Conservation (phyloP, 2,888 invertebrate species). For the Oegoconia quadripuncta region DNA sequence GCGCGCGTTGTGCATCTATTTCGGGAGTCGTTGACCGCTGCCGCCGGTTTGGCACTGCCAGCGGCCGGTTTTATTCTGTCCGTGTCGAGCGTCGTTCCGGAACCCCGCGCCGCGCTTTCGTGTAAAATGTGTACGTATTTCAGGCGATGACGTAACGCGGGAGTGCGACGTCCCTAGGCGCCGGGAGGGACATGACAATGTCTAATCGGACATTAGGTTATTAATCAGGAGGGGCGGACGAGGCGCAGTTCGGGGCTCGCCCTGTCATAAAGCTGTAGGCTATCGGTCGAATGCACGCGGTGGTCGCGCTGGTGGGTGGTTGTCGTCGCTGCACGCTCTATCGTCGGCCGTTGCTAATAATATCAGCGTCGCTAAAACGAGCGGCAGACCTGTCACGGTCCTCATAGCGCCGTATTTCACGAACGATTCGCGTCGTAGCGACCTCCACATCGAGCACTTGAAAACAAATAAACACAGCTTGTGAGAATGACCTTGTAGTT, state of each 20-base stretch:
- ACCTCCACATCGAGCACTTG: too few species aligned
- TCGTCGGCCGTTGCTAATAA: slow-evolving; percentile 32
- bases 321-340: slow-evolving; percentile 27
- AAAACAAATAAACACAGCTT: too few species aligned
- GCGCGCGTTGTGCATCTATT: slow-evolving; percentile 69
- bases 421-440: neutral
- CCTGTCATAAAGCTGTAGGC: slow-evolving; percentile 47
- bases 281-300: slow-evolving; percentile 42
- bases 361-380: slow-evolving; percentile 27
- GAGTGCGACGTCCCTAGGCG: slow-evolving; percentile 43
- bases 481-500: too few species aligned
- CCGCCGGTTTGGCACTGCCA: slow-evolving; percentile 13
- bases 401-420: slow-evolving; percentile 2
- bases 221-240: slow-evolving; percentile 59
- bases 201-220: slow-evolving; percentile 52
- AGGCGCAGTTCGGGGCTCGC: slow-evolving; percentile 46
- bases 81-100: slow-evolving; percentile 40
- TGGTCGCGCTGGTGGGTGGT: neutral
- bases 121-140: too few species aligned
- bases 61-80: too few species aligned
- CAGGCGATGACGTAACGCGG: slow-evolving; percentile 53
- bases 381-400: slow-evolving; percentile 16
- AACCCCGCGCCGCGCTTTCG: slow-evolving; percentile 32
- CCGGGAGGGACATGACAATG: slow-evolving; percentile 37
- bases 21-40: slow-evolving; percentile 76